Percentiles rank a stretch among this genome's conserved stretches.
These are phyloP conservation scores for Noctua pronuba DNA, from an alignment of 2,888 invertebrate genomes.

Conservation along the genomic window DNA sequence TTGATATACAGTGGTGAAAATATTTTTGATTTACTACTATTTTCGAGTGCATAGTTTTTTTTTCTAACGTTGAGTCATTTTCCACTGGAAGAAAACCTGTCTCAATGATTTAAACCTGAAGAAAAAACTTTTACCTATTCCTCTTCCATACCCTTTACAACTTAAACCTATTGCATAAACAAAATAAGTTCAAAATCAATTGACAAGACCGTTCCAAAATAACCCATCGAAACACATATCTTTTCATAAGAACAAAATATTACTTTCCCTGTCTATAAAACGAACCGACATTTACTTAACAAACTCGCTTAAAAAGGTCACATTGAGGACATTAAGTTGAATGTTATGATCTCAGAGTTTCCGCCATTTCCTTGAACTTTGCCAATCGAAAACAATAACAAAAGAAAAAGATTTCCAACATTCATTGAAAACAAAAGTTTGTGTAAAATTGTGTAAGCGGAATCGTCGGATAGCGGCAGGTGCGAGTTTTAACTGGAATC, in stretches of 20 bases:
- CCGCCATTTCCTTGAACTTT: slow-evolving; percentile 75
- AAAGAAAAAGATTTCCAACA: slow-evolving; percentile 86
- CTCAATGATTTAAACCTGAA: background rate
- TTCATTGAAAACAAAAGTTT: slow-evolving; percentile 88
- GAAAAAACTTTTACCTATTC: background rate
- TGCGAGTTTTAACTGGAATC: slow-evolving; percentile 69
- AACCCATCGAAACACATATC: background rate
- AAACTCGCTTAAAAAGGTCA: slow-evolving; percentile 56
- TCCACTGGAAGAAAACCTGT: background rate
- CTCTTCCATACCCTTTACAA: background rate
- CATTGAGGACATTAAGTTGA: slow-evolving; percentile 58
- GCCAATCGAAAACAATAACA: slow-evolving; percentile 88
- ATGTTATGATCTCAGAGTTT: slow-evolving; percentile 58
- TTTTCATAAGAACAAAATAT: slow-evolving; percentile 27
- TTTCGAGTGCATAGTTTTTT: background rate
- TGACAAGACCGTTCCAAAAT: background rate
- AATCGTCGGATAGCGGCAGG: slow-evolving; percentile 75
- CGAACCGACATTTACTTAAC: slow-evolving; percentile 44
- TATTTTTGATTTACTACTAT: slow-evolving; percentile 18
- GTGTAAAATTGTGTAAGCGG: slow-evolving; percentile 78
- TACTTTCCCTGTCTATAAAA: slow-evolving; percentile 48
- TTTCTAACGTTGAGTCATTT: background rate
- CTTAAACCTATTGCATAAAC: background rate
- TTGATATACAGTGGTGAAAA: background rate
- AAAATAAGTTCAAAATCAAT: background rate